Percentiles rank a stretch among this genome's conserved stretches.
Evolutionary conservation across 2,113 vertebrate species (phyloP).

Genomic region (Epinephelus moara): DNA sequence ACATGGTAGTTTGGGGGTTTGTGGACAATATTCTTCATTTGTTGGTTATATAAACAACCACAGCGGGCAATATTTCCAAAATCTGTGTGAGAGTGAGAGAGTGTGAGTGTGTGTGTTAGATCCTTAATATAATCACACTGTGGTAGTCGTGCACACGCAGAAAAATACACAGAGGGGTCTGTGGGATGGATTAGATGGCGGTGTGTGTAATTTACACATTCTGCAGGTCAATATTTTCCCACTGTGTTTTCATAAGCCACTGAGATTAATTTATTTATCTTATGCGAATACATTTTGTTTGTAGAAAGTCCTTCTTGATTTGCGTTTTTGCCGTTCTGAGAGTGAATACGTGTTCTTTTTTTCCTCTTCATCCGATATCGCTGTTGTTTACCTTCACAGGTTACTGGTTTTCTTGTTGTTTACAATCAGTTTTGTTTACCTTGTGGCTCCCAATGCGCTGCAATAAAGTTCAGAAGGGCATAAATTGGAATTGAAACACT

Average conservation of each 20-base stretch:
- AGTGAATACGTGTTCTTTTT: conserved; percentile 1
- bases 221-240: conserved; percentile 56
- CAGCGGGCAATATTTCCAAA: conserved; percentile 37
- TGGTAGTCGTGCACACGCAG: conserved; percentile 26
- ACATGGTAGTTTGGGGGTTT: conserved; percentile 14
- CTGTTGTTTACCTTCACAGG: conserved; percentile 43
- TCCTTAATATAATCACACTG: conserved; percentile 47
- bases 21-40: conserved; percentile 42
- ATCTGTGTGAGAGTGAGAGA: conserved; percentile 1
- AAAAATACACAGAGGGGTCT: conserved; percentile 42
- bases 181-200: conserved; percentile 44
- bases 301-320: background rate
- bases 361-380: conserved; percentile 2
- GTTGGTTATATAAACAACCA: conserved; percentile 49
- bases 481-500: conserved; percentile 51
- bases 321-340: background rate
- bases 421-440: conserved; percentile 42
- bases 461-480: conserved; percentile 47
- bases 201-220: conserved; percentile 51
- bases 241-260: conserved; percentile 44
- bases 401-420: conserved; percentile 48
- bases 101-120: conserved; percentile 16
- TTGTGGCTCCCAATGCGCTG: conserved; percentile 11
- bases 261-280: conserved; percentile 43
- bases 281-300: conserved; percentile 45